Conservation (phyloP, 2,113 vertebrate species). For the Gadus chalcogrammus region DNA sequence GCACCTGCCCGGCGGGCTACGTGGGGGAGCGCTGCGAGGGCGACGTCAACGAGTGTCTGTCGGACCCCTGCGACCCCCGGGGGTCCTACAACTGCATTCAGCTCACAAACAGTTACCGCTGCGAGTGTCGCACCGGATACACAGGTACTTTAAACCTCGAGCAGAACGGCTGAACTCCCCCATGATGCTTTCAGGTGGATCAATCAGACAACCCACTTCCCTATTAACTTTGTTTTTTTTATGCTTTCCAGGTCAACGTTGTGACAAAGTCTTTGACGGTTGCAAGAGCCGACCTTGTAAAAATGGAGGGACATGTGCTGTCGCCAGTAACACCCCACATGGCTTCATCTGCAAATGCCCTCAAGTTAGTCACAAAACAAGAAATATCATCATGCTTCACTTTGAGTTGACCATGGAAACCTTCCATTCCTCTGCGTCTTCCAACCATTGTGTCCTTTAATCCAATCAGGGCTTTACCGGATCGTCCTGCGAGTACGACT, state of each 20-base stretch:
- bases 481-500: conserved; percentile 88
- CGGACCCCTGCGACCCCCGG: conserved; percentile 88
- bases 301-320: conserved; percentile 88
- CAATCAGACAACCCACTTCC: not conserved
- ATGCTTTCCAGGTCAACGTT: conserved; percentile 80
- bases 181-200: too few species aligned
- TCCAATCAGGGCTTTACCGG: conserved; percentile 86
- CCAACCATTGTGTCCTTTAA: not conserved
- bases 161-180: not conserved
- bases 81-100: conserved; percentile 97
- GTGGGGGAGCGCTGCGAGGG: conserved; percentile 97
- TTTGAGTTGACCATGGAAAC: not conserved
- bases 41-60: conserved; percentile 96
- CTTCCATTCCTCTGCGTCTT: not conserved
- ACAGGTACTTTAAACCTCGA: conserved; percentile 68
- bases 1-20: conserved; percentile 86
- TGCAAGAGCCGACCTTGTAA: conserved; percentile 87
- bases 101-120: conserved; percentile 91
- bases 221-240: not conserved
- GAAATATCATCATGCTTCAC: not conserved
- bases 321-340: conserved; percentile 89
- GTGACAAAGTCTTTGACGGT: conserved; percentile 88
- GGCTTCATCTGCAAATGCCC: conserved; percentile 97
- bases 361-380: conserved; percentile 72
- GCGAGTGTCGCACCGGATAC: conserved; percentile 91